Conservation (phyloP, 2,888 invertebrate genomes). For the Tolmerus cingulatus region DNA sequence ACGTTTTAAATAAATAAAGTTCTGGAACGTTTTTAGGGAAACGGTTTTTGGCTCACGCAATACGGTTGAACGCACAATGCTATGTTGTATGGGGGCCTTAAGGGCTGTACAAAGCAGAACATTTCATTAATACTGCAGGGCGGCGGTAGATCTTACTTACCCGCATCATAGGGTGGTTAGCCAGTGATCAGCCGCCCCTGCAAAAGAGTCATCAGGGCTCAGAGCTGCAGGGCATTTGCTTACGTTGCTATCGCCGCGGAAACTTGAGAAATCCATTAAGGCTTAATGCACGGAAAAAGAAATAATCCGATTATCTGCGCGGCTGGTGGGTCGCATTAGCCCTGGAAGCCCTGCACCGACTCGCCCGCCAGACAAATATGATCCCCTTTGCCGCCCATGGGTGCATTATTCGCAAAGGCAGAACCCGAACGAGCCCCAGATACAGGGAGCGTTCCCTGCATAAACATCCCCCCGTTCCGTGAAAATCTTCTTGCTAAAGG, state of each 20-base stretch:
- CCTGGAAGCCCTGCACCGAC: neutral
- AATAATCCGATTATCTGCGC: neutral
- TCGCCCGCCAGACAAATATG: neutral
- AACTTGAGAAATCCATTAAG: neutral
- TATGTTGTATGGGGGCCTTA: too few relatives aligned
- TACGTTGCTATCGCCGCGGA: neutral
- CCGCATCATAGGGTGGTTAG: neutral
- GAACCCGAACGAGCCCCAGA: neutral
- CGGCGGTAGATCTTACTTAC: neutral
- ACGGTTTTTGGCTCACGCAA: too few relatives aligned
- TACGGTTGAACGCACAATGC: too few relatives aligned
- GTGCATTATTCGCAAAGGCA: neutral
- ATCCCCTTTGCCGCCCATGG: neutral
- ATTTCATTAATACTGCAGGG: neutral
- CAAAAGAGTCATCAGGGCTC: neutral
- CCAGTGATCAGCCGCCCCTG: neutral
- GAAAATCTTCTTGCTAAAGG: neutral
- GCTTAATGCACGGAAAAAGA: neutral
- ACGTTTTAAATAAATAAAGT: too few relatives aligned
- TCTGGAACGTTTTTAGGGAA: too few relatives aligned
- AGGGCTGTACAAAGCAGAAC: neutral
- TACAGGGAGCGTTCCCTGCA: neutral
- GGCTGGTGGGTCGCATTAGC: neutral
- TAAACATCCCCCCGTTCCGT: neutral
- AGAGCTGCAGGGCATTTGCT: neutral